Conservation (phyloP, 2,113 vertebrate species). For the Camelus bactrianus region DNA sequence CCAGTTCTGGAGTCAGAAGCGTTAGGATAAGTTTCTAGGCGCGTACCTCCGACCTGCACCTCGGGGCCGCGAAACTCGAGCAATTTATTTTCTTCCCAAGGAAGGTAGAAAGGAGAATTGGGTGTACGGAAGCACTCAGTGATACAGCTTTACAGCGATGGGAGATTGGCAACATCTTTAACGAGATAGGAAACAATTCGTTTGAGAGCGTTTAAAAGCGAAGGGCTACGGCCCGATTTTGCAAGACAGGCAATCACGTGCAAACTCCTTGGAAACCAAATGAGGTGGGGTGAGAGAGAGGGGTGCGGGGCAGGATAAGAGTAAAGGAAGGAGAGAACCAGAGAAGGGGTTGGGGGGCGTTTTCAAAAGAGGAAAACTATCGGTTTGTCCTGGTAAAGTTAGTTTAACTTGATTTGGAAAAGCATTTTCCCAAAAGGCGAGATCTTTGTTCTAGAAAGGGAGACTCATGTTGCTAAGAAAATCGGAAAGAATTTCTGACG, state of each 20-base stretch:
- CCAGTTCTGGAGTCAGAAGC: not conserved
- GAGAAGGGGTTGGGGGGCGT: not conserved
- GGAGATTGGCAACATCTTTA: constrained; percentile 37
- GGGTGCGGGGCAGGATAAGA: not conserved
- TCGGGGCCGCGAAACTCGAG: not conserved
- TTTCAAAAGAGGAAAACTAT: constrained; percentile 53
- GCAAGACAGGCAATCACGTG: constrained; percentile 51
- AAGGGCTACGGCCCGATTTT: constrained; percentile 46
- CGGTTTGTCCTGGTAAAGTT: constrained; percentile 82
- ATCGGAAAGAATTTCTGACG: constrained; percentile 73
- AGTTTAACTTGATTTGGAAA: constrained; percentile 75
- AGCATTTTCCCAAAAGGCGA: constrained; percentile 56
- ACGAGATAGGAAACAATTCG: not conserved
- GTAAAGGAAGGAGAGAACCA: not conserved
- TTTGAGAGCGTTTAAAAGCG: not conserved
- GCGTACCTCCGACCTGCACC: constrained; percentile 42
- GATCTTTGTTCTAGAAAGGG: constrained; percentile 57
- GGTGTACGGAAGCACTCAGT: not conserved
- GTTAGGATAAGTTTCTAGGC: constrained; percentile 74
- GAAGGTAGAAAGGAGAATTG: not conserved
- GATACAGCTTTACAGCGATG: not conserved
- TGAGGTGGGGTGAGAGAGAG: constrained; percentile 34
- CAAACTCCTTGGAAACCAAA: constrained; percentile 70
- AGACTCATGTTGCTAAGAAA: constrained; percentile 69
- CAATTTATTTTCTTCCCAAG: not conserved